A percentile compares a stretch with the other conserved stretches of the same genome.
Evolutionary conservation across 2,113 vertebrate species (phyloP).

Genomic region (Ondatra zibethicus): DNA sequence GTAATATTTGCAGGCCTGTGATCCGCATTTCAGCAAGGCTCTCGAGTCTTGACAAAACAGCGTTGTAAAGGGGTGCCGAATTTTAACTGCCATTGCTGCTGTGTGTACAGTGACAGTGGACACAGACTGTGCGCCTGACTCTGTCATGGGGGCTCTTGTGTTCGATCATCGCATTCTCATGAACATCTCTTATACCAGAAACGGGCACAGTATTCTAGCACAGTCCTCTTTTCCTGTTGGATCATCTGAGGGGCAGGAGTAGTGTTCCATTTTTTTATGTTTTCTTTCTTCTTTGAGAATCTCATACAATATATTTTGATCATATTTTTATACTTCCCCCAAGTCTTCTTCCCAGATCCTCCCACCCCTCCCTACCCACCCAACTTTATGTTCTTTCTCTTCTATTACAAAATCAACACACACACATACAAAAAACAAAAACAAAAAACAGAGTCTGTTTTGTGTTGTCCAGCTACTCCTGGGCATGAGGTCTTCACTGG

Average conservation of each 20-base stretch:
- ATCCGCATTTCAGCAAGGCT: constrained; percentile 54
- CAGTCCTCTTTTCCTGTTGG: background rate
- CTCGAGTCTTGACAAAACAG: background rate
- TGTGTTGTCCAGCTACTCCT: background rate
- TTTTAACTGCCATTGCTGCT: background rate
- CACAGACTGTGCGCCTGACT: background rate
- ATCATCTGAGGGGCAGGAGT: background rate
- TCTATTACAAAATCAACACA: background rate
- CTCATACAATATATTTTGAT: background rate
- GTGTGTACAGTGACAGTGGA: background rate
- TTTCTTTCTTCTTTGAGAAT: background rate
- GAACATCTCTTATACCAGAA: background rate
- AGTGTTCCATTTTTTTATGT: background rate
- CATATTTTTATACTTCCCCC: background rate
- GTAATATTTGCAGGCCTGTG: background rate
- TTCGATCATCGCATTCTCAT: background rate
- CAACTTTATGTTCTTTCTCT: background rate
- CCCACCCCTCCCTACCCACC: background rate
- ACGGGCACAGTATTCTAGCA: background rate
- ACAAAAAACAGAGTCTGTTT: background rate
- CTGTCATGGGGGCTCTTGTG: background rate
- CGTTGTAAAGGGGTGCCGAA: background rate
- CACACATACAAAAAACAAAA: background rate
- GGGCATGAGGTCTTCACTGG: background rate
- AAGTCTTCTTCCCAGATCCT: background rate